These are phyloP conservation scores for Acrocera orbiculus DNA, from an alignment of 2,888 invertebrate species.

Conservation along the genomic window DNA sequence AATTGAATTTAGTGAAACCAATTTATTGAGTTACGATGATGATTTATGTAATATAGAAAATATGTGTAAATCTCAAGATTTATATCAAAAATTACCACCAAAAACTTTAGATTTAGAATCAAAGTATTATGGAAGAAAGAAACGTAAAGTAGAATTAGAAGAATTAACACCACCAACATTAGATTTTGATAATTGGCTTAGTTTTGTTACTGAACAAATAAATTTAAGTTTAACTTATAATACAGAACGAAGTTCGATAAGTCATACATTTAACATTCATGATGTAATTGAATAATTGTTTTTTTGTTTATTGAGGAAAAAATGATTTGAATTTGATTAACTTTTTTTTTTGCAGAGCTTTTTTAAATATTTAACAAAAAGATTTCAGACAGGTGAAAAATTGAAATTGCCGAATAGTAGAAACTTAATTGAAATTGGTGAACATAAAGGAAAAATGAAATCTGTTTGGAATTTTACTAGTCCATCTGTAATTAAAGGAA, in stretches of 20 bases:
- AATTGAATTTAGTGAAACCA: constrained; percentile 17
- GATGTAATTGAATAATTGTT: constrained; percentile 30
- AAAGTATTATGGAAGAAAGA: constrained; percentile 3
- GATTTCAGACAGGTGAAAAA: constrained; percentile 46
- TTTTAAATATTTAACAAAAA: constrained; percentile 52
- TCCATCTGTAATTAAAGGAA: constrained; percentile 50
- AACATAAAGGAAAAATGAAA: constrained; percentile 47
- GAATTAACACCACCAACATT: constrained; percentile 16
- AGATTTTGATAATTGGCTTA: constrained; percentile 50
- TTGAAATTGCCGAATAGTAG: constrained; percentile 47
- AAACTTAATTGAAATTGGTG: constrained; percentile 41
- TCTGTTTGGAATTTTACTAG: constrained; percentile 57
- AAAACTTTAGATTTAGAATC: neutral
- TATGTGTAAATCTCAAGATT: neutral
- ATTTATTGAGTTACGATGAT: constrained; percentile 11
- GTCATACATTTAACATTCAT: constrained; percentile 50
- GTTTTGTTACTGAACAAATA: constrained; percentile 57
- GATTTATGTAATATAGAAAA: neutral
- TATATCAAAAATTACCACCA: neutral
- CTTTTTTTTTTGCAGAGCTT: constrained; percentile 34
- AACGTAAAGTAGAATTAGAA: constrained; percentile 1
- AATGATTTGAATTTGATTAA: constrained; percentile 6
- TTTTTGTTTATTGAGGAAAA: neutral
- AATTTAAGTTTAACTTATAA: constrained; percentile 58
- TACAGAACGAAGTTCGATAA: constrained; percentile 45